Conservation (phyloP, 2,113 vertebrate genomes). For the Cyprinodon brontotheroides region DNA sequence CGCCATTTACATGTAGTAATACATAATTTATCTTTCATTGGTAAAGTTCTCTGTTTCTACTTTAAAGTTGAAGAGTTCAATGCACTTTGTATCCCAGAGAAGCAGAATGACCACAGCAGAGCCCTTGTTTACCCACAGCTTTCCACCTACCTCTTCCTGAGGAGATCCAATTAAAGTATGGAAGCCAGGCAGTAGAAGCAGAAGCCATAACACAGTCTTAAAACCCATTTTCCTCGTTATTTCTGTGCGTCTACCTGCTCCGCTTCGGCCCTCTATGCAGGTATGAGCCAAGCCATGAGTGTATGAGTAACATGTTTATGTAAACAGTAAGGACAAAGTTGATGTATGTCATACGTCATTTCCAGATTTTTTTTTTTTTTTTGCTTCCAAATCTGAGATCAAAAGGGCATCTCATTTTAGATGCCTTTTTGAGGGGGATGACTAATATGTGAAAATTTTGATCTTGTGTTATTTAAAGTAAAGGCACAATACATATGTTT, state of each 20-base stretch:
- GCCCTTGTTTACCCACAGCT: constrained; percentile 38
- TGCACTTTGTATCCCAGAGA: constrained; percentile 67
- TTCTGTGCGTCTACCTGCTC: constrained; percentile 43
- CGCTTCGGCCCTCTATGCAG: constrained; percentile 26
- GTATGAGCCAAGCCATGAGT: constrained; percentile 17
- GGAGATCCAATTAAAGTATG: constrained; percentile 61
- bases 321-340: constrained; percentile 68
- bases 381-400: not conserved
- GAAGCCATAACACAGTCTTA: constrained; percentile 58
- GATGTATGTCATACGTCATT: constrained; percentile 46
- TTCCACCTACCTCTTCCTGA: constrained; percentile 74
- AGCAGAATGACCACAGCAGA: constrained; percentile 40
- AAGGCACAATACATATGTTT: not conserved
- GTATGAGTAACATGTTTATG: constrained; percentile 47
- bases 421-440: constrained; percentile 2
- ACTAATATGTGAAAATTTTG: constrained; percentile 18
- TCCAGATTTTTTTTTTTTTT: constrained; percentile 12
- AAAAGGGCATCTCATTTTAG: constrained; percentile 36
- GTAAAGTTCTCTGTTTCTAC: constrained; percentile 14
- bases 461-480: not conserved
- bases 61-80: constrained; percentile 73
- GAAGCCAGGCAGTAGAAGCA: constrained; percentile 55
- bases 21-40: not conserved
- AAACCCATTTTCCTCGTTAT: constrained; percentile 64
- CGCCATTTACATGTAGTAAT: not conserved